Evolutionary conservation across 2,888 invertebrate species (phyloP).

Genomic region (Acleris literana): DNA sequence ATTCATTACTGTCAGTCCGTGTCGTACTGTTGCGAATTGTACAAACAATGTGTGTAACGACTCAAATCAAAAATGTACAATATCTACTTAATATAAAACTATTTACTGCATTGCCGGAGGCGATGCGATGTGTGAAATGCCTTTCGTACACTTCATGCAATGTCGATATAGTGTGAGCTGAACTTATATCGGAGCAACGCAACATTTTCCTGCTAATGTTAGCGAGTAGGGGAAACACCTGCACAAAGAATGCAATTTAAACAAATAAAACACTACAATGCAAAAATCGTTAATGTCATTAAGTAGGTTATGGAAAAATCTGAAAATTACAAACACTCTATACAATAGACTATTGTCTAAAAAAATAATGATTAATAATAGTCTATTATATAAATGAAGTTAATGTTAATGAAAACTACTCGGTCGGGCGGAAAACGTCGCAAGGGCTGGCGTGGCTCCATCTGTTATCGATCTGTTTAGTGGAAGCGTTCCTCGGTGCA

Average conservation of each 20-base stretch:
- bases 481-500: constrained; percentile 67
- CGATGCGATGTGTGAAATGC: constrained; percentile 68
- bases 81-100: constrained; percentile 46
- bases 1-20: constrained; percentile 65
- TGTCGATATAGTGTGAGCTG: constrained; percentile 55
- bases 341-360: constrained; percentile 57
- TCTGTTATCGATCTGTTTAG: constrained; percentile 75
- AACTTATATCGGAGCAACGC: constrained; percentile 75
- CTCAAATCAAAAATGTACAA: constrained; percentile 45
- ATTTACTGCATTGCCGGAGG: constrained; percentile 60
- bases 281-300: constrained; percentile 65
- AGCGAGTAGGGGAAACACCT: constrained; percentile 82
- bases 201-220: constrained; percentile 83
- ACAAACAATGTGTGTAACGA: constrained; percentile 32
- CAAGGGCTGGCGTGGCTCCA: constrained; percentile 53
- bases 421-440: constrained; percentile 72
- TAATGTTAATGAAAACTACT: constrained; percentile 57
- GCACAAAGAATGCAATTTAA: constrained; percentile 81
- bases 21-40: constrained; percentile 43
- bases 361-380: constrained; percentile 41
- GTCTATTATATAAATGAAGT: constrained; percentile 55
- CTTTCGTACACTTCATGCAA: constrained; percentile 73
- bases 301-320: constrained; percentile 69
- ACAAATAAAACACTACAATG: constrained; percentile 80
- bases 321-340: constrained; percentile 58